phyloP scores from a whole-genome alignment of 2,888 invertebrate genomes.

The Strigamia crassipes region DNA sequence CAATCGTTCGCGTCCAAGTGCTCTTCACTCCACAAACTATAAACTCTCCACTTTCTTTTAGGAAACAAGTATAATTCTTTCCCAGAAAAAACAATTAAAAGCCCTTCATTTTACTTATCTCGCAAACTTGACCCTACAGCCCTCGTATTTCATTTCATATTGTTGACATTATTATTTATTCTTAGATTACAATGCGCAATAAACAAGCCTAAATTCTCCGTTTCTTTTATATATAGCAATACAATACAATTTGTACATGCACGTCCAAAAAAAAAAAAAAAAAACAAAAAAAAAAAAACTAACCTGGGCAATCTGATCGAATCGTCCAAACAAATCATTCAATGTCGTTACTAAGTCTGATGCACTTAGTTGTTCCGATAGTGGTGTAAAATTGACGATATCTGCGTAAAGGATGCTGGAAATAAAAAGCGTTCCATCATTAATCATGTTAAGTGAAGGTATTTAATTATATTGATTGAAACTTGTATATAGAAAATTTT shows the following conservation, averaged over 20 bases:
- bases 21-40: background rate
- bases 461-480: background rate
- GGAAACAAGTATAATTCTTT: background rate
- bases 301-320: slow-evolving; percentile 97
- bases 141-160: too few relatives aligned
- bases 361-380: slow-evolving; percentile 89
- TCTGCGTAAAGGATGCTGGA: slow-evolving; percentile 91
- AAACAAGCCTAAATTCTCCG: background rate
- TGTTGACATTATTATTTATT: too few relatives aligned
- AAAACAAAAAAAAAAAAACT: too few relatives aligned
- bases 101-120: too few relatives aligned
- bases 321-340: slow-evolving; percentile 94
- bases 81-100: background rate
- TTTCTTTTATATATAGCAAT: background rate
- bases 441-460: too few relatives aligned
- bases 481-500: background rate
- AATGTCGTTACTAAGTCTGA: slow-evolving; percentile 93
- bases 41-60: background rate
- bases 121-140: too few relatives aligned
- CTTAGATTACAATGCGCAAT: too few relatives aligned
- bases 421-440: background rate
- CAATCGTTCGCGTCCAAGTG: background rate
- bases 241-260: too few relatives aligned
- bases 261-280: too few relatives aligned
- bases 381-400: slow-evolving; percentile 96